phyloP scores from a whole-genome alignment of 2,888 invertebrate species.

The Bombyx huttoni region DNA sequence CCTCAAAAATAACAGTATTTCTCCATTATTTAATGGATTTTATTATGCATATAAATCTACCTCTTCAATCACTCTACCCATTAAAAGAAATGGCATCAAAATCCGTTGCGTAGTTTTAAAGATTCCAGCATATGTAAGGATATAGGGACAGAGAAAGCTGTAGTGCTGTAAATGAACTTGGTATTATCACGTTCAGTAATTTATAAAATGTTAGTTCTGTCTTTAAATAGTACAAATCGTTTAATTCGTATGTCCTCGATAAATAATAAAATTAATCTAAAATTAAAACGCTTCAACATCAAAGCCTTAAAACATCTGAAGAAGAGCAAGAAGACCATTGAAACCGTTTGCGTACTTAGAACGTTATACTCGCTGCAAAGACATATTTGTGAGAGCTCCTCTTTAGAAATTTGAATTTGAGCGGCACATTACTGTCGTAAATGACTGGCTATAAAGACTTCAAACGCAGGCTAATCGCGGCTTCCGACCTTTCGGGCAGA shows the following conservation, averaged over 20 bases:
- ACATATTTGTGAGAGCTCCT: slow-evolving; percentile 38
- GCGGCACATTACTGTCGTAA: slow-evolving; percentile 56
- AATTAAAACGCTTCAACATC: slow-evolving; percentile 1
- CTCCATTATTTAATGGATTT: too few species aligned
- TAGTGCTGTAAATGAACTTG: too few species aligned
- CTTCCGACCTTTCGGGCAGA: slow-evolving; percentile 60
- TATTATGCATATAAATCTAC: too few species aligned
- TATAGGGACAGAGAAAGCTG: too few species aligned
- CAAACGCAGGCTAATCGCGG: slow-evolving; percentile 66
- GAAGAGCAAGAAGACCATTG: slow-evolving; percentile 5
- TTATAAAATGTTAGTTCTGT: not conserved
- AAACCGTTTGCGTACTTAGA: slow-evolving; percentile 23
- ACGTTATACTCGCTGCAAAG: slow-evolving; percentile 30
- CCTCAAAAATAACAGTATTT: too few species aligned
- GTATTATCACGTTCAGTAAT: too few species aligned
- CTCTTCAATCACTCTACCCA: too few species aligned
- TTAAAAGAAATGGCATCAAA: too few species aligned
- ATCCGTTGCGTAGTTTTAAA: too few species aligned
- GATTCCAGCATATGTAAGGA: too few species aligned
- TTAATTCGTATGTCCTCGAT: not conserved
- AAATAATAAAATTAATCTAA: not conserved
- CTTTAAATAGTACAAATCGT: not conserved
- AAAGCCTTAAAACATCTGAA: slow-evolving; percentile 6
- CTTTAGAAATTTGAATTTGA: slow-evolving; percentile 62
- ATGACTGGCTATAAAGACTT: slow-evolving; percentile 66